Percentiles rank a stretch among this genome's conserved stretches.
Conservation (phyloP, 2,888 invertebrate species). For the Nephrotoma guestfalica region DNA sequence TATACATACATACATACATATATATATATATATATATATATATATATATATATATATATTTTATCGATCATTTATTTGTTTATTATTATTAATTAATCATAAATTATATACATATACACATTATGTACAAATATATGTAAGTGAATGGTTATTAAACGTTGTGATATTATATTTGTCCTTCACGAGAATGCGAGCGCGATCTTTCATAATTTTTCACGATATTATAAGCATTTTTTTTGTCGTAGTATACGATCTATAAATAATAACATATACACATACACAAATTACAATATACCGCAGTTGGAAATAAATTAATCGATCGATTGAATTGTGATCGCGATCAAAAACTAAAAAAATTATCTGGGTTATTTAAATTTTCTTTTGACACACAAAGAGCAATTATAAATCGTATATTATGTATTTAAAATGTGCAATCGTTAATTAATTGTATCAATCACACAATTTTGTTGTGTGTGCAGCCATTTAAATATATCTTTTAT, state of each 20-base stretch:
- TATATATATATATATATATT: neutral
- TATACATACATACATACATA: neutral
- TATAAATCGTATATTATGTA: neutral
- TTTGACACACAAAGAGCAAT: neutral
- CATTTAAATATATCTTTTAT: neutral
- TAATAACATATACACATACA: neutral
- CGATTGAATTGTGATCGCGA: neutral
- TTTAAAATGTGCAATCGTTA: neutral
- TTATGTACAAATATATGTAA: neutral
- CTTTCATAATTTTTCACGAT: neutral
- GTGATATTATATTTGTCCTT: neutral
- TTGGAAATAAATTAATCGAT: neutral
- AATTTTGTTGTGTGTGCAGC: neutral
- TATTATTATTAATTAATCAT: neutral
- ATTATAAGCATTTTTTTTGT: neutral
- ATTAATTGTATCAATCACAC: neutral
- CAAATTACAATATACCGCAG: neutral
- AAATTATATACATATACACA: neutral
- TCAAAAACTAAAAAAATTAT: neutral
- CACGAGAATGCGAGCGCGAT: neutral
- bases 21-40: no score
- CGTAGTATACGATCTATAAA: neutral
- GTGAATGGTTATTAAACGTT: neutral
- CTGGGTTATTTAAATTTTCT: neutral
- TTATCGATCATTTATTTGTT: neutral